A percentile compares a stretch with the other conserved stretches of the same genome.
Conservation (phyloP, 2,797 vertebrate species). For the Dallia pectoralis region DNA sequence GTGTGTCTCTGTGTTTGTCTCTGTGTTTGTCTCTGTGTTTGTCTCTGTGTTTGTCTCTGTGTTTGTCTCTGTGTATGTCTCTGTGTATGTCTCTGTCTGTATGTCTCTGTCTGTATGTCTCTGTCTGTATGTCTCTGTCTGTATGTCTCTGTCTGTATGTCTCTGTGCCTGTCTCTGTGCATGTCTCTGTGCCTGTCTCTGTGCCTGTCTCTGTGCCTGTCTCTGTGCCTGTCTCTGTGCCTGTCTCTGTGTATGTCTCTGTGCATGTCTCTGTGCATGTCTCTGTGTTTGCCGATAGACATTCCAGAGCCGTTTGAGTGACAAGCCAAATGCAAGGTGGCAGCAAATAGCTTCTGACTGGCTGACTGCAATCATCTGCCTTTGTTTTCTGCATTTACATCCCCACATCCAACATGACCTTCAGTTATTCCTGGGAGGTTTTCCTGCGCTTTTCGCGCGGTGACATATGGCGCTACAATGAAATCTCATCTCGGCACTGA, state of each 20-base stretch:
- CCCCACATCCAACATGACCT: conserved; percentile 30
- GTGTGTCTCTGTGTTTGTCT: conserved; percentile 7
- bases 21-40: conserved; percentile 26
- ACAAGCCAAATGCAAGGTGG: conserved; percentile 38
- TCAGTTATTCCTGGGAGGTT: conserved; percentile 21
- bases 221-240: conserved; percentile 8
- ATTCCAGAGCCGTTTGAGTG: conserved; percentile 44
- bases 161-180: neutral
- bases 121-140: conserved; percentile 29
- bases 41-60: conserved; percentile 17
- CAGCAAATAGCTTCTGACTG: neutral
- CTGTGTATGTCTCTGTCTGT: conserved; percentile 26
- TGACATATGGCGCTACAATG: conserved; percentile 55
- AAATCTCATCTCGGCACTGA: conserved; percentile 53
- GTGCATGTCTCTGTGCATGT: conserved; percentile 29
- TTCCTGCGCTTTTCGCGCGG: conserved; percentile 18
- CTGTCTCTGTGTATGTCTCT: conserved; percentile 26
- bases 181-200: conserved; percentile 24
- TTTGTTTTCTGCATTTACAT: conserved; percentile 54
- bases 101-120: neutral
- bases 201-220: conserved; percentile 25
- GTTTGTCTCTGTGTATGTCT: conserved; percentile 22
- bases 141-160: conserved; percentile 26
- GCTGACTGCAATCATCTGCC: conserved; percentile 1
- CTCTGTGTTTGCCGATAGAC: neutral